These are phyloP conservation scores for Myxocyprinus asiaticus DNA, from an alignment of 2,113 vertebrate species.

Conservation along the genomic window DNA sequence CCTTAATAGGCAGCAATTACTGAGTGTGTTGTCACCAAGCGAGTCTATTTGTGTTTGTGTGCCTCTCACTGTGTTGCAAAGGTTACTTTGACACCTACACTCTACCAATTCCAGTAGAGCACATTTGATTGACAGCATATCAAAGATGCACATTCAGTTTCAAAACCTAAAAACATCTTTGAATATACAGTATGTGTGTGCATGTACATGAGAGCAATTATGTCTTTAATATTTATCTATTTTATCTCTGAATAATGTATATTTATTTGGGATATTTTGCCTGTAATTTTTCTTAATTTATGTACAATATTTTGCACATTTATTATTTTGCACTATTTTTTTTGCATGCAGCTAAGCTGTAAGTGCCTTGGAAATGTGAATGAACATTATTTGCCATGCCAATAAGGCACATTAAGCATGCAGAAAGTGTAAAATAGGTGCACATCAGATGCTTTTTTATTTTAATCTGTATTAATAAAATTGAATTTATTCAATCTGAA, in stretches of 20 bases:
- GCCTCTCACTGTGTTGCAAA: slow-evolving; percentile 29
- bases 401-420: neutral
- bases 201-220: neutral
- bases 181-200: slow-evolving; percentile 8
- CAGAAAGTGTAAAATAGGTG: neutral
- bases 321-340: neutral
- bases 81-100: slow-evolving; percentile 65
- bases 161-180: neutral
- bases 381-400: neutral
- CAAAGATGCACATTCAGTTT: neutral
- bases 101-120: slow-evolving; percentile 41
- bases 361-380: neutral
- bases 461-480: no score
- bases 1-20: slow-evolving; percentile 79
- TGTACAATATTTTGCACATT: neutral
- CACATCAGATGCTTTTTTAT: neutral
- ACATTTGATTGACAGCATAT: slow-evolving; percentile 38
- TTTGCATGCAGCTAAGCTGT: neutral
- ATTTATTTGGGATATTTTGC: neutral
- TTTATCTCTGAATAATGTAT: no score
- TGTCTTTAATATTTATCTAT: neutral
- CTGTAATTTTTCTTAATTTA: neutral
- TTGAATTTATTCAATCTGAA: no score
- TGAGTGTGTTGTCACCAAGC: slow-evolving; percentile 66
- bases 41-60: slow-evolving; percentile 49